Base-by-base conservation (phyloP, 2,797 vertebrate genomes). In the Psittacula derbiana region DNA sequence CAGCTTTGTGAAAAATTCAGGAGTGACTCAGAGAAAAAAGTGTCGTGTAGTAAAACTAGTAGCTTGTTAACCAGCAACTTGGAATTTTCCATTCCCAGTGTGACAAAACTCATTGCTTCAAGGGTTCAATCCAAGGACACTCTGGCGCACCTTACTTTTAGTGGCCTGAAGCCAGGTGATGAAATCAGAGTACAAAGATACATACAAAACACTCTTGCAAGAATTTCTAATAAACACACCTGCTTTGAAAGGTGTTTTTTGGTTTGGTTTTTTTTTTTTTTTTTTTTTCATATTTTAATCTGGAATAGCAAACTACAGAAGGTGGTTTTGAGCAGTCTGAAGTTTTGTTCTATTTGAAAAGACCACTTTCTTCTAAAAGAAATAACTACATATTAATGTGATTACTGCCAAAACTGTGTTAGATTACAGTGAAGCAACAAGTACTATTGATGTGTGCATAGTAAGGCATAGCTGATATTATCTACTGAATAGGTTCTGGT, bases 81-180 rank as follows among this genome's bases (percentile, higher is more conserved):
- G 84, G 46, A 92, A 87, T 78, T 79, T 90, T 90, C 83, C 57
- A 47, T 91, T 91, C 12, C 31, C 40, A 53, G 58, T 1, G 3
- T 49, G 55, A 94, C 80, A 94, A 76, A 95, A 81, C 86, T 90
- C 86, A 75, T 90, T 95, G 94, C 92, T 82, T 92, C 60, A 38
- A 25, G 71, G 93, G 90, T 95, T 96, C 90, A 93, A 16, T 66
- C 64, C 71, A 82, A 93, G 90, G 94, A 73, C 82, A 3, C 17
- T 38, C 50, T 93, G 88, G 67, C 92, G 74, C 5, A 8, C 70
- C 31, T 86, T 87, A 66, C 7, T 81, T 67, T 66, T 74, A 70
- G 40, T 55, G 16, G 76, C n/a, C 70, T 88, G 86, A 92, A 92
- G 80, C 14, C 71, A 89, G 71, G 52, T 88, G 76, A 69, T 92